These are phyloP conservation scores for Sicus ferrugineus DNA, from an alignment of 2,888 invertebrate species.

Conservation along the genomic window DNA sequence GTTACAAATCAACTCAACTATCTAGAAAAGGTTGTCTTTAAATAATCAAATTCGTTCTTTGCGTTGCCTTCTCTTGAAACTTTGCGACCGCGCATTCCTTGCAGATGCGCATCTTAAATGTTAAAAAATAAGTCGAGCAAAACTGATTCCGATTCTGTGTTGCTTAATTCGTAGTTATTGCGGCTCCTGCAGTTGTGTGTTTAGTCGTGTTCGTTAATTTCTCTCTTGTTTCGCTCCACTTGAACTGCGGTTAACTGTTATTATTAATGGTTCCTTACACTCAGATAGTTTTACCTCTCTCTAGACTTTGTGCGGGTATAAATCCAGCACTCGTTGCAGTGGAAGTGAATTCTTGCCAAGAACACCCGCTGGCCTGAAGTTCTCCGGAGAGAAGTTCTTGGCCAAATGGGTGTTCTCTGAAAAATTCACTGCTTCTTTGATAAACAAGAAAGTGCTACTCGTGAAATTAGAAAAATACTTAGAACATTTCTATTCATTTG, in stretches of 20 bases:
- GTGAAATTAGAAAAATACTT: no score
- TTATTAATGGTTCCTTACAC: not conserved
- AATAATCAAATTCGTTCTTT: constrained; percentile 32
- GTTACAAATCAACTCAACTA: constrained; percentile 31
- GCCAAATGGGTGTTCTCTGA: no score
- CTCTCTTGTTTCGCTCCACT: not conserved
- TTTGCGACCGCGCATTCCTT: constrained; percentile 41
- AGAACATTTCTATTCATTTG: no score
- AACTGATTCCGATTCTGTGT: not conserved
- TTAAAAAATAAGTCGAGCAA: not conserved
- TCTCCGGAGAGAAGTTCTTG: no score
- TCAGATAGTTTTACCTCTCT: no score
- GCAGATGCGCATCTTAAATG: not conserved
- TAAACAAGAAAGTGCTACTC: no score
- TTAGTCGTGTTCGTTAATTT: not conserved
- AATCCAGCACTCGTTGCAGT: no score
- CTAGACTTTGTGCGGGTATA: no score
- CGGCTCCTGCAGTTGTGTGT: not conserved
- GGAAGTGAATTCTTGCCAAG: no score
- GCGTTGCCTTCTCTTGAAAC: constrained; percentile 38
- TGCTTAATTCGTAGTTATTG: constrained; percentile 1
- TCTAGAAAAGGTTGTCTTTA: constrained; percentile 44
- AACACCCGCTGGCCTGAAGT: no score
- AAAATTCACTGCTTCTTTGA: no score
- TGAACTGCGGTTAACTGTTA: constrained; percentile 22